Evolutionary conservation across 2,113 vertebrate genomes (phyloP).

Genomic region (Nymphicus hollandicus): DNA sequence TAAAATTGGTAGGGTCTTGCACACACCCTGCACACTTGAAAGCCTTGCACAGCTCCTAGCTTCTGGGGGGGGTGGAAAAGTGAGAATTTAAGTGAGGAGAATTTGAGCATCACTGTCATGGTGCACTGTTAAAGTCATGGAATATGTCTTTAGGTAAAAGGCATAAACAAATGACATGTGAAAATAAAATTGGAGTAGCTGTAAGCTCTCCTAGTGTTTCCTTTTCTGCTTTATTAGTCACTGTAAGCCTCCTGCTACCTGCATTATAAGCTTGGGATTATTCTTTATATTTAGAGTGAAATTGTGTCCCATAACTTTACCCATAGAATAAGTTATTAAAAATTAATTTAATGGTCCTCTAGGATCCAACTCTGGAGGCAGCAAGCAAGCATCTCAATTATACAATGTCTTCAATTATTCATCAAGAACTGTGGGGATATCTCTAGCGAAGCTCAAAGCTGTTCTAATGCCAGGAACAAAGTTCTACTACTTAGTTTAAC

Average conservation of each 20-base stretch:
- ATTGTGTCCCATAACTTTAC: neutral
- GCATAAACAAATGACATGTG: neutral
- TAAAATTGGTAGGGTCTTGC: neutral
- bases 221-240: neutral
- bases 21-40: neutral
- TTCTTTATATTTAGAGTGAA: slow-evolving; percentile 1
- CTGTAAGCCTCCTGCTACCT: neutral
- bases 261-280: neutral
- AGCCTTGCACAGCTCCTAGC: neutral
- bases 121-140: neutral
- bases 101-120: neutral
- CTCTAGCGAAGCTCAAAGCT: neutral
- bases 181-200: neutral
- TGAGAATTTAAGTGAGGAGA: neutral
- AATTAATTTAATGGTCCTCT: slow-evolving; percentile 54
- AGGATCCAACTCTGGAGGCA: slow-evolving; percentile 24
- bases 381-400: neutral
- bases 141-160: neutral
- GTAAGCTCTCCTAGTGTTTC: neutral
- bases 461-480: neutral
- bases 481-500: slow-evolving; percentile 27
- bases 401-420: slow-evolving; percentile 56
- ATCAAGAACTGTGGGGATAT: slow-evolving; percentile 5
- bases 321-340: slow-evolving; percentile 39
- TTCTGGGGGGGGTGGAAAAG: neutral